These are phyloP conservation scores for Macquaria ambigua DNA, from an alignment of 2,113 vertebrate genomes.

Conservation along the genomic window DNA sequence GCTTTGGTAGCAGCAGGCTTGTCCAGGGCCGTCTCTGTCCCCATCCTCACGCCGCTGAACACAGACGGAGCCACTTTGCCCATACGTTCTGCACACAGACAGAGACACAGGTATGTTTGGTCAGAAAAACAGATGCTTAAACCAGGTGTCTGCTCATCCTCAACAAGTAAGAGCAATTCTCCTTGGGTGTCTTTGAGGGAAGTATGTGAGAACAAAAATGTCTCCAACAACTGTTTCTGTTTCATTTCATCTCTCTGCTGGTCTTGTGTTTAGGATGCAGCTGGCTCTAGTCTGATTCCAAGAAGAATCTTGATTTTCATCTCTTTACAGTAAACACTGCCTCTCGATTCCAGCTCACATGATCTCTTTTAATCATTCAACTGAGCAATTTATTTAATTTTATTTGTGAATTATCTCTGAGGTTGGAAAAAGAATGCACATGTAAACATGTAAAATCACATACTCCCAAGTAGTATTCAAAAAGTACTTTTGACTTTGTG, in stretches of 20 bases:
- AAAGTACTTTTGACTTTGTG: neutral
- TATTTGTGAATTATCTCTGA: neutral
- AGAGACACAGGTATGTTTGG: neutral
- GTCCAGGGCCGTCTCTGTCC: slow-evolving; percentile 90
- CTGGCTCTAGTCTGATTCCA: neutral
- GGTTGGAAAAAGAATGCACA: neutral
- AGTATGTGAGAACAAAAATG: neutral
- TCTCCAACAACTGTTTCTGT: neutral
- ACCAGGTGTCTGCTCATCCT: neutral
- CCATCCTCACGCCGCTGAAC: slow-evolving; percentile 89
- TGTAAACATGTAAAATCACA: neutral
- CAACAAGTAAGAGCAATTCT: neutral
- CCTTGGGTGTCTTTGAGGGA: neutral
- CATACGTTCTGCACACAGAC: slow-evolving; percentile 86
- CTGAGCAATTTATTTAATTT: neutral
- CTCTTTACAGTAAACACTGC: neutral
- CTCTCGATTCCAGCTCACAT: neutral
- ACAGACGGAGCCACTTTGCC: slow-evolving; percentile 91
- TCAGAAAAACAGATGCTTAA: neutral
- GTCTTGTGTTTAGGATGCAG: neutral
- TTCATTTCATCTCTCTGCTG: neutral
- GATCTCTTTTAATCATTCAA: neutral
- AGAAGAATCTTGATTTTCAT: neutral
- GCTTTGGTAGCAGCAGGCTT: slow-evolving; percentile 81
- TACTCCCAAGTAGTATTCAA: neutral